Evolutionary conservation across 2,888 invertebrate species (phyloP), one percentile per base, ranked within the genome.

Genomic region (Bugulina stolonifera): DNA sequence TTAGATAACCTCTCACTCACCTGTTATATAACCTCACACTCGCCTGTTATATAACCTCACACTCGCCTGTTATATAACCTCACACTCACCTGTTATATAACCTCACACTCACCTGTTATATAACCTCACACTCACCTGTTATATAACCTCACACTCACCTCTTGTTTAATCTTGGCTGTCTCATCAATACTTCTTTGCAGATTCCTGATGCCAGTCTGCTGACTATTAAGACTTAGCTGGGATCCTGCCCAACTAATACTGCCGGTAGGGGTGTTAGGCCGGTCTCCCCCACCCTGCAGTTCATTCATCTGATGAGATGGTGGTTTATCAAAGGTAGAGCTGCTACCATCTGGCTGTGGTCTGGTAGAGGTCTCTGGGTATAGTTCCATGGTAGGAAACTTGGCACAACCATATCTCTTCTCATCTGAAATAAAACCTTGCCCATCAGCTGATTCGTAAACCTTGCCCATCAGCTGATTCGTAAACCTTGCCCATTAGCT

Each of bases 321-420:
- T 32, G 64, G 64, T 29, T 27, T 14, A n/a, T 64, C 64, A 32
- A 64, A 27, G 3, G 64, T 14, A 64, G 22, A 25, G n/a, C 64
- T 64, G 34, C 64, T 64, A 10, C 64, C 64, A 32, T 64, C 64
- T 14, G 64, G 64, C 27, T 64, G 64, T 2, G 64, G 64, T 14
- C 64, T 22, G 18, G 5, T 5, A 18, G 64, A 27, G 3, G 64
- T 64, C 64, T 64, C 64, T 32, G 70, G 54, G 70, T 70, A 43
- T 10, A 70, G 23, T 25, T 70, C 70, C 52, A 54, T 54, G 22
- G 54, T 52, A 43, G 70, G 70, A 43, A 70, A 70, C 52, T 23
- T 54, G 18, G 70, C 70, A 29, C 70, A 70, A 5, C 70, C 70
- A 29, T 27, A 70, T 25, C 70, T 43, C 52, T 70, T 70, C 32